A percentile compares a stretch with the other conserved stretches of the same genome.
These are phyloP conservation scores for Rutpela maculata DNA, from an alignment of 2,888 invertebrate species.

Conservation along the genomic window DNA sequence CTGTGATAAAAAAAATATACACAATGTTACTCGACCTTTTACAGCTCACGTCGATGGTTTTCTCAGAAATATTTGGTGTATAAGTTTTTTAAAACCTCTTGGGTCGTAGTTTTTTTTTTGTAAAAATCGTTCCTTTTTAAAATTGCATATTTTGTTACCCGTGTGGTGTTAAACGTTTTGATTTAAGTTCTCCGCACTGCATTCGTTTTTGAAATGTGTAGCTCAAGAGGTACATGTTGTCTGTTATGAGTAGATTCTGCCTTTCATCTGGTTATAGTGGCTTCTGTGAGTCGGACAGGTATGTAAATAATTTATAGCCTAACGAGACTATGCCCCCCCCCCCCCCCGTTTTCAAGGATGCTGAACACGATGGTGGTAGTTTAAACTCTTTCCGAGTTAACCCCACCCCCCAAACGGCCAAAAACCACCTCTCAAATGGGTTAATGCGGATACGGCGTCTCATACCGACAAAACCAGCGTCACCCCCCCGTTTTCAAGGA, in stretches of 20 bases:
- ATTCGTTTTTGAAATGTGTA: conserved; percentile 29
- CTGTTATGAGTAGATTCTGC: conserved; percentile 33
- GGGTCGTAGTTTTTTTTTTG: no score
- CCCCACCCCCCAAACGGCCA: no score
- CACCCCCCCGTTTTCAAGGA: no score
- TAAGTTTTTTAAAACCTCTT: neutral
- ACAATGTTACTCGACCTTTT: conserved; percentile 23
- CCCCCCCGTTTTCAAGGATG: no score
- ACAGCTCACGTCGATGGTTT: neutral
- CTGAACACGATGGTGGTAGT: no score
- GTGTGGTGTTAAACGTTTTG: conserved; percentile 51
- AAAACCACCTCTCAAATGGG: no score
- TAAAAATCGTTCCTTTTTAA: conserved; percentile 34
- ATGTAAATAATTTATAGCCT: no score
- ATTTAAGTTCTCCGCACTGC: conserved; percentile 26
- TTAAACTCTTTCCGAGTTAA: no score
- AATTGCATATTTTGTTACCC: conserved; percentile 59
- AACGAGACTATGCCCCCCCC: no score
- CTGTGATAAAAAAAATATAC: conserved; percentile 44
- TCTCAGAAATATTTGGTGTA: conserved; percentile 4
- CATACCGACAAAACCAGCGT: no score
- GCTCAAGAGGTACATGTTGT: neutral
- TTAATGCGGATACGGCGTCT: no score
- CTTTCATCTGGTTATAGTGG: neutral
- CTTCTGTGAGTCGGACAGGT: no score